Conservation (phyloP, 2,888 invertebrate genomes). For the Keiferia lycopersicella region DNA sequence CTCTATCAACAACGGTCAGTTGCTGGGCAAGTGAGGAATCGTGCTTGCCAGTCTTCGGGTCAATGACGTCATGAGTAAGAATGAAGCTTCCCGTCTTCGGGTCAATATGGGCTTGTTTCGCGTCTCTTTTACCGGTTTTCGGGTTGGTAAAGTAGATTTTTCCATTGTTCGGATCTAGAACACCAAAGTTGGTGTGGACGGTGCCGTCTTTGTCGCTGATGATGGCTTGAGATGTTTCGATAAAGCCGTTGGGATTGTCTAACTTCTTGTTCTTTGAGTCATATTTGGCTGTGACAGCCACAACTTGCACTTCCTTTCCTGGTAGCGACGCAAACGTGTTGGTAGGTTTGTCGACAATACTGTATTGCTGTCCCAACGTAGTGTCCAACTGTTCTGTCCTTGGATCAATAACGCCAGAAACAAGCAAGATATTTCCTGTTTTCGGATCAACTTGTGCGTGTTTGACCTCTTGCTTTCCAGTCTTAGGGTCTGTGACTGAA, state of each 20-base stretch:
- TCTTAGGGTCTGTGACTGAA: constrained; percentile 65
- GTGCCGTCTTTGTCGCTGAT: constrained; percentile 87
- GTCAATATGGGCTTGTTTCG: constrained; percentile 81
- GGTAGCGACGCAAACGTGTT: constrained; percentile 64
- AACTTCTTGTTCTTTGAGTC: constrained; percentile 82
- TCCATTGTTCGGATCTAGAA: constrained; percentile 83
- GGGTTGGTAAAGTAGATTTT: constrained; percentile 81
- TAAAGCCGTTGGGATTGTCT: constrained; percentile 79
- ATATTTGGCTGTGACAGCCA: constrained; percentile 82
- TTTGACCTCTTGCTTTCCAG: constrained; percentile 70
- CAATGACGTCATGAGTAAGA: constrained; percentile 81
- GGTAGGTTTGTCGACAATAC: constrained; percentile 82
- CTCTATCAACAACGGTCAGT: constrained; percentile 71
- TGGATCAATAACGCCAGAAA: constrained; percentile 81
- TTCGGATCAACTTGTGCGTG: constrained; percentile 73
- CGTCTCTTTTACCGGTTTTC: constrained; percentile 82
- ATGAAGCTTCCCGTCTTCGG: constrained; percentile 80
- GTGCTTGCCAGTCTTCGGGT: constrained; percentile 83
- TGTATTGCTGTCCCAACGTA: constrained; percentile 81
- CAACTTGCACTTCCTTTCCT: constrained; percentile 79
- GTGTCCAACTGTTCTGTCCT: constrained; percentile 81
- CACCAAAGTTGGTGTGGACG: constrained; percentile 84
- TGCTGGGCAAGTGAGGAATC: constrained; percentile 84
- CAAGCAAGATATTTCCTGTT: constrained; percentile 76
- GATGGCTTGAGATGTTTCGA: constrained; percentile 77